Conservation (phyloP, 2,113 vertebrate genomes). For the Gallinago undulata region DNA sequence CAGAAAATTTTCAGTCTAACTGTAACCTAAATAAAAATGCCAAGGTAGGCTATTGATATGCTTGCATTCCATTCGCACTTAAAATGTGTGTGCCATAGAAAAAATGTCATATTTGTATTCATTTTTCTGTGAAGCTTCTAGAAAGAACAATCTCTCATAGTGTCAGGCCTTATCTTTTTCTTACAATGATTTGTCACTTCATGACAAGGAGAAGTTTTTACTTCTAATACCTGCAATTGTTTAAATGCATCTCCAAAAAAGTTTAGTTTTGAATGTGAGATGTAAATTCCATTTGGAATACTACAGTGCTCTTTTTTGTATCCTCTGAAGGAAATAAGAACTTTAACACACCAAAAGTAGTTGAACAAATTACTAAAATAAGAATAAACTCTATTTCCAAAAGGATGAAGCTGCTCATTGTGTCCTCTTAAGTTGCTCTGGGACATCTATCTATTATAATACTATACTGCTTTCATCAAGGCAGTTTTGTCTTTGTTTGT, state of each 20-base stretch:
- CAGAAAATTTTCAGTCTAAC: not conserved
- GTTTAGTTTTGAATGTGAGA: not conserved
- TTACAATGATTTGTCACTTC: not conserved
- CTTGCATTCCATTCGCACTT: not conserved
- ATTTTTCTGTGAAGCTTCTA: not conserved
- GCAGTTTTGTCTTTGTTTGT: not conserved
- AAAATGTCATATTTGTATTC: not conserved
- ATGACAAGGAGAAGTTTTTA: not conserved
- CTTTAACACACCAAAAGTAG: not conserved
- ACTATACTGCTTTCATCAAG: not conserved
- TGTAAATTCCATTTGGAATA: not conserved
- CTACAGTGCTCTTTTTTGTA: not conserved
- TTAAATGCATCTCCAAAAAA: not conserved
- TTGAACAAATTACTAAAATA: not conserved
- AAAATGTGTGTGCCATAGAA: not conserved
- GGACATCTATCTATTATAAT: not conserved
- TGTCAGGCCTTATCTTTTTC: not conserved
- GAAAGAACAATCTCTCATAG: not conserved
- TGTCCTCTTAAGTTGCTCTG: not conserved
- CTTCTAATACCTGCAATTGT: not conserved
- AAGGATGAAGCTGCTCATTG: not conserved
- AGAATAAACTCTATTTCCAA: not conserved
- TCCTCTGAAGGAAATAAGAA: not conserved
- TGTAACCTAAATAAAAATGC: not conserved
- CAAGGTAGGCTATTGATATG: not conserved